phyloP scores from a whole-genome alignment of 2,888 invertebrate genomes.

The Proisotoma minuta region DNA sequence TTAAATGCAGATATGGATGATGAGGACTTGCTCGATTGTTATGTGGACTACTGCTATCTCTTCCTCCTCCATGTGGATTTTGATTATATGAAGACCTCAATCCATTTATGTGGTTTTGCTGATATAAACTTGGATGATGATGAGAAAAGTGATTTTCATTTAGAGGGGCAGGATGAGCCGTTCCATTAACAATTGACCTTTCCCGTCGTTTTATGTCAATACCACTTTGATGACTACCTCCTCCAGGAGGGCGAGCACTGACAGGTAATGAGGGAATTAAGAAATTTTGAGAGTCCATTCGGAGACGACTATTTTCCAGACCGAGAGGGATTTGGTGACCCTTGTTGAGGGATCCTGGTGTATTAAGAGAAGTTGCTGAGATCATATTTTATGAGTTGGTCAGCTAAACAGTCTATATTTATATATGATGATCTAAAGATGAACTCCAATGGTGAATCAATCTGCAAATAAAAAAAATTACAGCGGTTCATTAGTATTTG shows the following conservation, averaged over 20 bases:
- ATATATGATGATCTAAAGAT: too few relatives aligned
- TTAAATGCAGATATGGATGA: slow-evolving; percentile 28
- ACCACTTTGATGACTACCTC: slow-evolving; percentile 14
- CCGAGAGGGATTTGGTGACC: slow-evolving; percentile 28
- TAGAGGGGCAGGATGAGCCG: slow-evolving; percentile 25
- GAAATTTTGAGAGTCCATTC: slow-evolving; percentile 46
- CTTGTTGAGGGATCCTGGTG: slow-evolving; percentile 28
- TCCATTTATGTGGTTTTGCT: slow-evolving; percentile 6
- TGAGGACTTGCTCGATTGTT: slow-evolving; percentile 16
- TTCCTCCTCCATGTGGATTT: slow-evolving; percentile 15
- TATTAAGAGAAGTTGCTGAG: slow-evolving; percentile 44
- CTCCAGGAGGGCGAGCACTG: slow-evolving; percentile 34
- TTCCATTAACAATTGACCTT: slow-evolving; percentile 42
- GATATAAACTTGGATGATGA: slow-evolving; percentile 10
- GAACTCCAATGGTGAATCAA: too few relatives aligned
- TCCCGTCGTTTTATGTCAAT: slow-evolving; percentile 26
- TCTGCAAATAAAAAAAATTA: too few relatives aligned
- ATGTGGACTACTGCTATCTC: neutral
- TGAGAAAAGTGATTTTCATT: slow-evolving; percentile 11
- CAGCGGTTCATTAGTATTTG: too few relatives aligned
- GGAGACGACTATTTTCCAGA: slow-evolving; percentile 38
- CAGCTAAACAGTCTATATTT: neutral
- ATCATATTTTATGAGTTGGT: slow-evolving; percentile 44
- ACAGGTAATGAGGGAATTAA: slow-evolving; percentile 46
- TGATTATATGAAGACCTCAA: neutral